These are phyloP conservation scores for Pentamera pediparva DNA, from an alignment of 53 echinoderm and acorn worm genomes.

Conservation along the genomic window DNA sequence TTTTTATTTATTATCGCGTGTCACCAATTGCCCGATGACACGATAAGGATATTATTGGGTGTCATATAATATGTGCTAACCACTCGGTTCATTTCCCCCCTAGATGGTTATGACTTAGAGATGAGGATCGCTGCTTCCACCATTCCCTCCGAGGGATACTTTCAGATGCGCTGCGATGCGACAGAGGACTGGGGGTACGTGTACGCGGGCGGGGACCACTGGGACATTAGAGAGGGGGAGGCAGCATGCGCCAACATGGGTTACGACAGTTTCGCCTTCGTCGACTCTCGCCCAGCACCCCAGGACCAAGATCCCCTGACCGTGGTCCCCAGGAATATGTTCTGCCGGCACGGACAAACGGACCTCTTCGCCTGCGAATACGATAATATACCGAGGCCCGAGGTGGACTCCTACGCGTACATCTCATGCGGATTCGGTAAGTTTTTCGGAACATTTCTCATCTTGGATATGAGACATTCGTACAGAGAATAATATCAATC, in stretches of 20 bases:
- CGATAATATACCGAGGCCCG: background rate
- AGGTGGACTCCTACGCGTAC: background rate
- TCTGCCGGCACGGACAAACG: background rate
- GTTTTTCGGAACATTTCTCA: background rate
- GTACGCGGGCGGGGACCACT: background rate
- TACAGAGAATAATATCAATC: no score
- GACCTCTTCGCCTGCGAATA: background rate
- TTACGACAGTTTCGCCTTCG: background rate
- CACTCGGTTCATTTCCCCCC: background rate
- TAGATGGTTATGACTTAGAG: background rate
- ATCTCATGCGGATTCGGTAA: slow-evolving; percentile 9
- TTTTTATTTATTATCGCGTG: no score
- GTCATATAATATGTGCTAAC: no score
- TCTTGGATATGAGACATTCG: no score
- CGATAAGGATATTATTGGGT: no score
- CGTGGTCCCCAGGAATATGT: background rate
- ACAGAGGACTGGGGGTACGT: background rate
- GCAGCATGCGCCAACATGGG: background rate
- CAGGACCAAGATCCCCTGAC: background rate
- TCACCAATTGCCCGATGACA: no score
- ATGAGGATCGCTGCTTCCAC: background rate
- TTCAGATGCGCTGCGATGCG: background rate
- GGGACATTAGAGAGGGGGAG: background rate
- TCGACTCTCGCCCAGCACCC: background rate
- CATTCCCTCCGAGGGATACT: background rate